These are phyloP conservation scores for Sycophila texana DNA, from an alignment of 2,888 invertebrate species.

Conservation along the genomic window DNA sequence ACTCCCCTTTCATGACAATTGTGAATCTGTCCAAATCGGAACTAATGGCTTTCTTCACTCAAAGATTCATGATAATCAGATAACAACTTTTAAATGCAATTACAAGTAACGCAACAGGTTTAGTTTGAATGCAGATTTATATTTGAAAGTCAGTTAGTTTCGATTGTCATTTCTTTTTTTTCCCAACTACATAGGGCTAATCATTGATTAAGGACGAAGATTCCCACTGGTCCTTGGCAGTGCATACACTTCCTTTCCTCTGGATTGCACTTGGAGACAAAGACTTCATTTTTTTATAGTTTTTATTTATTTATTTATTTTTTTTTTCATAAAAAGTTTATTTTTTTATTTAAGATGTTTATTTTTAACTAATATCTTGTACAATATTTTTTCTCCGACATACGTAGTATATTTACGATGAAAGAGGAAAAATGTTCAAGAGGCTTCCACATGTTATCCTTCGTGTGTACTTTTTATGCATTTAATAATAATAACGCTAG, in stretches of 20 bases:
- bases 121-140: no score
- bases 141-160: constrained; percentile 19
- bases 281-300: constrained; percentile 38
- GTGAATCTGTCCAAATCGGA: constrained; percentile 27
- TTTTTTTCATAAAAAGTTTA: background rate
- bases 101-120: no score
- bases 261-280: constrained; percentile 46
- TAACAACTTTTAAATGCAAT: no score
- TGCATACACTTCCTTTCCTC: constrained; percentile 41
- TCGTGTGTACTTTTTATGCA: background rate
- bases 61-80: no score
- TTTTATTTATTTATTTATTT: background rate
- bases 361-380: constrained; percentile 1
- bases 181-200: constrained; percentile 32
- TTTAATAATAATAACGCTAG: constrained; percentile 14
- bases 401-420: background rate
- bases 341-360: constrained; percentile 5
- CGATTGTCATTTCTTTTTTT: constrained; percentile 15
- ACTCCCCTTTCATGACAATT: constrained; percentile 48
- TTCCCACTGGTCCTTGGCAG: constrained; percentile 45
- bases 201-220: constrained; percentile 46
- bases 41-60: constrained; percentile 24
- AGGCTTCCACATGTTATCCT: constrained; percentile 37
- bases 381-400: constrained; percentile 47
- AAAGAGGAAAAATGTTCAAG: constrained; percentile 35